Percentiles rank a stretch among this genome's conserved stretches.
Conservation (phyloP, 2,797 vertebrate species). For the Typhlichthys eigenmanni region DNA sequence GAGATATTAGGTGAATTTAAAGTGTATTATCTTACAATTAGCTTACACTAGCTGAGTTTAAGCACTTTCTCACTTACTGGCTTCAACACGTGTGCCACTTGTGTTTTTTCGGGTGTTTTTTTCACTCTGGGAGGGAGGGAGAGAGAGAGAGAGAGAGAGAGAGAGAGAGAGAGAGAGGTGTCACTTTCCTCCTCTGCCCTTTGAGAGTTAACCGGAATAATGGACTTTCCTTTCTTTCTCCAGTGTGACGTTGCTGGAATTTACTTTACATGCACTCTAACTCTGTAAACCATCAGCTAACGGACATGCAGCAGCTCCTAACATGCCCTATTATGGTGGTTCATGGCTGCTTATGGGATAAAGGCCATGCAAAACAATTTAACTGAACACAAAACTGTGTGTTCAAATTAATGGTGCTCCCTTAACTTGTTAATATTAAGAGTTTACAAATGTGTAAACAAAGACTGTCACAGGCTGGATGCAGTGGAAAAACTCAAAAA, state of each 20-base stretch:
- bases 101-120: background rate
- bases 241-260: background rate
- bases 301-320: background rate
- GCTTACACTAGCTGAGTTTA: too few relatives aligned
- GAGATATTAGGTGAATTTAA: too few relatives aligned
- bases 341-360: constrained; percentile 3
- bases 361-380: constrained; percentile 28
- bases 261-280: background rate
- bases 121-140: too few relatives aligned
- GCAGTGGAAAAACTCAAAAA: background rate
- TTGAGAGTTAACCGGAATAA: constrained; percentile 17
- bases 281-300: constrained; percentile 34
- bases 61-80: too few relatives aligned
- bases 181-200: background rate
- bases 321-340: background rate
- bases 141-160: too few relatives aligned
- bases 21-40: too few relatives aligned
- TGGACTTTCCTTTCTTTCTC: constrained; percentile 23
- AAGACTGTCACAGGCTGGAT: background rate
- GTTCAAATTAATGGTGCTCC: constrained; percentile 11
- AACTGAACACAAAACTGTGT: background rate
- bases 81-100: background rate
- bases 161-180: too few relatives aligned
- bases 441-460: background rate
- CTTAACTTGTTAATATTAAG: constrained; percentile 4